Conservation (phyloP, 1,140 invertebrate genomes). For the Hyphantria cunea region DNA sequence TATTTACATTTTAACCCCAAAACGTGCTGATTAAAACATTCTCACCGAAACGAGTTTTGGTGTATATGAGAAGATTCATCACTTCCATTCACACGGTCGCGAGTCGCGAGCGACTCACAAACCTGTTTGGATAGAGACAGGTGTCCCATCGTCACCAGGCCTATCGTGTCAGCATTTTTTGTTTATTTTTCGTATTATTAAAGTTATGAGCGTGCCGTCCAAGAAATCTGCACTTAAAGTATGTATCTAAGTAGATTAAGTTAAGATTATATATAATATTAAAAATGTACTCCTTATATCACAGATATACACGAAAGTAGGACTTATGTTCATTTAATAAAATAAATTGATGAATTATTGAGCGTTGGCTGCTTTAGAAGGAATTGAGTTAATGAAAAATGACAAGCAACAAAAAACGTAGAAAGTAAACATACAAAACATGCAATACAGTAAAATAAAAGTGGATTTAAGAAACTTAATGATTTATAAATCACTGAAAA, state of each 20-base stretch:
- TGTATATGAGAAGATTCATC: slow-evolving; percentile 61
- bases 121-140: slow-evolving; percentile 67
- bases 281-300: too few species aligned
- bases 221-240: slow-evolving; percentile 8
- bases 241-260: too few species aligned
- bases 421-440: too few species aligned
- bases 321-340: too few species aligned
- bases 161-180: slow-evolving; percentile 37
- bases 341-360: too few species aligned
- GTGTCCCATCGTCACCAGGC: slow-evolving; percentile 41
- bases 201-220: slow-evolving; percentile 34
- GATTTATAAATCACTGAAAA: slow-evolving; percentile 5
- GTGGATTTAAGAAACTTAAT: too few species aligned
- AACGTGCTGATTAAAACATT: slow-evolving; percentile 36
- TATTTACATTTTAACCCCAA: slow-evolving; percentile 28
- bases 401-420: too few species aligned
- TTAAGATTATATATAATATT: too few species aligned
- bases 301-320: too few species aligned
- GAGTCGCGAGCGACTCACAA: slow-evolving; percentile 41
- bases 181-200: slow-evolving; percentile 41
- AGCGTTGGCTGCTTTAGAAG: too few species aligned
- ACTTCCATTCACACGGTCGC: slow-evolving; percentile 69
- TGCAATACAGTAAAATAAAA: too few species aligned
- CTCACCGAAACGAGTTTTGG: slow-evolving; percentile 56
- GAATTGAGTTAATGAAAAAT: too few species aligned